phyloP scores from a whole-genome alignment of 2,797 vertebrate species.

The Fringilla coelebs region DNA sequence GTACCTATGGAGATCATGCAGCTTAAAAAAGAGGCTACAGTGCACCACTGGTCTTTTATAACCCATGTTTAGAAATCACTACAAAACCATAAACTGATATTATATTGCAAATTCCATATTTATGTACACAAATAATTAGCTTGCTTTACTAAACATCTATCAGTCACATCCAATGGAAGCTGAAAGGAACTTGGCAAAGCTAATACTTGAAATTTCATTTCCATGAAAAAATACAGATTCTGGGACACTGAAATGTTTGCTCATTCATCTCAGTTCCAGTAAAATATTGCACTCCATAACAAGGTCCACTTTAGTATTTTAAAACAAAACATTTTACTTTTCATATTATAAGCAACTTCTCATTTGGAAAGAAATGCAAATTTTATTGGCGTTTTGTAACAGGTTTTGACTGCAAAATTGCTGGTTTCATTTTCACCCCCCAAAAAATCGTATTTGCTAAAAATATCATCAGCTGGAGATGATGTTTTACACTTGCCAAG shows the following conservation, averaged over 20 bases:
- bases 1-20: not conserved
- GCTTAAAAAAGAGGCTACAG: not conserved
- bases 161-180: not conserved
- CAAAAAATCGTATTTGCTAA: not conserved
- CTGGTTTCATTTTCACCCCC: not conserved
- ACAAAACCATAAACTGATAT: not conserved
- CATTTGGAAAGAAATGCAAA: not conserved
- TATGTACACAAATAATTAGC: not conserved
- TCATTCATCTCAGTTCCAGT: not conserved
- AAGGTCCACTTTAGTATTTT: not conserved
- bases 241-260: not conserved
- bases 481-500: not conserved
- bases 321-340: not conserved
- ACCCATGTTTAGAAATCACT: not conserved
- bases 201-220: not conserved
- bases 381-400: not conserved
- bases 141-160: not conserved
- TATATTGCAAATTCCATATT: not conserved
- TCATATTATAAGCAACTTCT: not conserved
- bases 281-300: not conserved
- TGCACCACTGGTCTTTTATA: not conserved
- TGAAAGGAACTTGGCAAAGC: not conserved
- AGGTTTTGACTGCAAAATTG: conserved; percentile 7
- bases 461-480: not conserved
- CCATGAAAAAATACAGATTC: not conserved